Evolutionary conservation across 2,797 vertebrate genomes (phyloP).

Genomic region (Coranthus polyacanthus): DNA sequence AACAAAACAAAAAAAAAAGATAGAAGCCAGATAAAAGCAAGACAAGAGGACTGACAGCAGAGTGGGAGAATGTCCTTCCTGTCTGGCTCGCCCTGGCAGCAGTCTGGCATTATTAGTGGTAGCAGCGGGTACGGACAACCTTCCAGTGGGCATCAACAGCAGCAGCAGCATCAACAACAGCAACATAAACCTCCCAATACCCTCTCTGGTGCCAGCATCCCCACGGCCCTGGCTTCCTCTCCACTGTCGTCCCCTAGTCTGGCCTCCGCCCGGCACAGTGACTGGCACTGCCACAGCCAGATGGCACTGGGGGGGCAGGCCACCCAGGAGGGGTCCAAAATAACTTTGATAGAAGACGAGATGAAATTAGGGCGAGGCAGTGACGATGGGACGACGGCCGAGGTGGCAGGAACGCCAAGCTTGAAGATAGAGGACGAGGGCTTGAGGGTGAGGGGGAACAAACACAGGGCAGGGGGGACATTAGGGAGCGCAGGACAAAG

Average conservation of each 20-base stretch:
- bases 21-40: constrained; percentile 24
- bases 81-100: constrained; percentile 79
- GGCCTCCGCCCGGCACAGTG: constrained; percentile 52
- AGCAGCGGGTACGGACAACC: constrained; percentile 65
- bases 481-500: constrained; percentile 82
- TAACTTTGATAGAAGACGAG: constrained; percentile 60
- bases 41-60: constrained; percentile 40
- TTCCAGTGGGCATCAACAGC: constrained; percentile 76
- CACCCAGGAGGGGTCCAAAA: constrained; percentile 50
- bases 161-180: constrained; percentile 51
- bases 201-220: constrained; percentile 55
- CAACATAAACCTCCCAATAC: constrained; percentile 74
- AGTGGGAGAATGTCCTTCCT: constrained; percentile 86
- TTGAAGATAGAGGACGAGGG: constrained; percentile 76
- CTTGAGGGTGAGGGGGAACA: constrained; percentile 79
- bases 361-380: constrained; percentile 49
- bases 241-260: constrained; percentile 44
- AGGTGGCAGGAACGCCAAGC: constrained; percentile 12
- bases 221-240: constrained; percentile 53
- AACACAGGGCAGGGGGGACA: constrained; percentile 55
- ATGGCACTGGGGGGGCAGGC: constrained; percentile 47
- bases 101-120: constrained; percentile 68
- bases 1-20: constrained; percentile 18
- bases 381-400: constrained; percentile 22
- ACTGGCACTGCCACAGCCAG: constrained; percentile 67